Conservation (phyloP, 2,113 vertebrate species). For the Sebastes fasciatus region DNA sequence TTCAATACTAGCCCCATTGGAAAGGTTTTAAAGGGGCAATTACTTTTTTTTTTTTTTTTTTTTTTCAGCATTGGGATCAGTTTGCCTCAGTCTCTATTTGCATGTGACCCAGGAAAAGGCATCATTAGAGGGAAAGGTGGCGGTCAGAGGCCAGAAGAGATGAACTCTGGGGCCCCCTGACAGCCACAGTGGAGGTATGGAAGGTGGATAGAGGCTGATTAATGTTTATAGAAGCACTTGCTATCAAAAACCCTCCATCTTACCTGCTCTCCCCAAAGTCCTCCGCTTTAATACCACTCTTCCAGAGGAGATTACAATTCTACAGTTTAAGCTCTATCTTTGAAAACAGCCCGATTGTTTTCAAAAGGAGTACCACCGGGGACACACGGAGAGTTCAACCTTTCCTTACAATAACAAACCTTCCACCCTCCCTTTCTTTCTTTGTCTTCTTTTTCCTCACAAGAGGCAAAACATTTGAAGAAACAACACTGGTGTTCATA, state of each 20-base stretch:
- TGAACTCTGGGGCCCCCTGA: slow-evolving; percentile 59
- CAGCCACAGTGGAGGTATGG: slow-evolving; percentile 42
- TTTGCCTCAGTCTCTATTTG: slow-evolving; percentile 51
- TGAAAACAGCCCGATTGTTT: slow-evolving; percentile 43
- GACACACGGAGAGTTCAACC: not conserved
- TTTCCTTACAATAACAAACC: not conserved
- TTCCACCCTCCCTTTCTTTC: not conserved
- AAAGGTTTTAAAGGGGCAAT: slow-evolving; percentile 67
- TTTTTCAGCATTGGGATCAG: slow-evolving; percentile 29
- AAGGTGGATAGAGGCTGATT: slow-evolving; percentile 62
- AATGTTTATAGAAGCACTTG: slow-evolving; percentile 69
- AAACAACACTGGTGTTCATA: not conserved
- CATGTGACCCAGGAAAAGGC: slow-evolving; percentile 65
- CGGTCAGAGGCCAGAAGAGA: slow-evolving; percentile 52
- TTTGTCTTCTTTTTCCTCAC: not conserved
- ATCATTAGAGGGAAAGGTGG: slow-evolving; percentile 72
- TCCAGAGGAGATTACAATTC: slow-evolving; percentile 35
- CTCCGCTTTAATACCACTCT: slow-evolving; percentile 34
- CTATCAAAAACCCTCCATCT: slow-evolving; percentile 17
- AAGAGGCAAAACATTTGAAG: not conserved
- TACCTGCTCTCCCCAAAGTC: not conserved
- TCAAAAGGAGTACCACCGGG: not conserved
- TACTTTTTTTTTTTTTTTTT: slow-evolving; percentile 42
- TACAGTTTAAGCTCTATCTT: slow-evolving; percentile 15
- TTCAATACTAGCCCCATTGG: slow-evolving; percentile 32